phyloP scores from a whole-genome alignment of 2,113 vertebrate genomes.

The Pangasianodon gigas region DNA sequence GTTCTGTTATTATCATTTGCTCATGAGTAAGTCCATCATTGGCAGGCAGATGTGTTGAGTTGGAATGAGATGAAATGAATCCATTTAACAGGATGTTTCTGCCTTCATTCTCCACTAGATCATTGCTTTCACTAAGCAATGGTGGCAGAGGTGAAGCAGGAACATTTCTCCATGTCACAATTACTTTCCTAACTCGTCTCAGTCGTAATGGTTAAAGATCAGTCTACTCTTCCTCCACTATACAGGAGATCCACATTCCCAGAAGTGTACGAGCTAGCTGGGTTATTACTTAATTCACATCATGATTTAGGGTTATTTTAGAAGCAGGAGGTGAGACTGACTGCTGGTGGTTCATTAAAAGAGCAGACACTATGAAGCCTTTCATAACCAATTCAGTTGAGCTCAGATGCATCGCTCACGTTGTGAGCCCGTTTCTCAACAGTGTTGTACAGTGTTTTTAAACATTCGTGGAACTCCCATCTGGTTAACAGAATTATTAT shows the following conservation, averaged over 20 bases:
- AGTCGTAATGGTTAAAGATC: constrained; percentile 1
- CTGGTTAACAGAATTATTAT: neutral
- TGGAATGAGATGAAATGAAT: constrained; percentile 41
- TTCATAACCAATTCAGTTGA: constrained; percentile 17
- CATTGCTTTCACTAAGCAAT: constrained; percentile 34
- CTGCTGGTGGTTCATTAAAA: constrained; percentile 9
- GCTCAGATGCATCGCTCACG: neutral
- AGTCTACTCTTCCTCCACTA: neutral
- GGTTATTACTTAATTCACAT: neutral
- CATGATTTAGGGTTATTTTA: constrained; percentile 1
- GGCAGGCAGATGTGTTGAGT: constrained; percentile 21
- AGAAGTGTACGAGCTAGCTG: neutral
- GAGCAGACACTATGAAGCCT: neutral
- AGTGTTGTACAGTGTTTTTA: neutral
- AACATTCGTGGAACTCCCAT: neutral
- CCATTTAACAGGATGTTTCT: constrained; percentile 9
- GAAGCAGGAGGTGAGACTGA: neutral
- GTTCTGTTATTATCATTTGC: constrained; percentile 52
- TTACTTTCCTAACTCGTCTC: constrained; percentile 21
- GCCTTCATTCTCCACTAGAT: constrained; percentile 27
- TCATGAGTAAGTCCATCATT: constrained; percentile 51
- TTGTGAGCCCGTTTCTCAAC: constrained; percentile 16
- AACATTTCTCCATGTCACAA: constrained; percentile 30
- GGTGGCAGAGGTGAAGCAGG: constrained; percentile 34
- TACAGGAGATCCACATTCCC: neutral